A percentile compares a stretch with the other conserved stretches of the same genome.
Evolutionary conservation across 2,113 vertebrate species (phyloP).

Genomic region (Polypterus senegalus): DNA sequence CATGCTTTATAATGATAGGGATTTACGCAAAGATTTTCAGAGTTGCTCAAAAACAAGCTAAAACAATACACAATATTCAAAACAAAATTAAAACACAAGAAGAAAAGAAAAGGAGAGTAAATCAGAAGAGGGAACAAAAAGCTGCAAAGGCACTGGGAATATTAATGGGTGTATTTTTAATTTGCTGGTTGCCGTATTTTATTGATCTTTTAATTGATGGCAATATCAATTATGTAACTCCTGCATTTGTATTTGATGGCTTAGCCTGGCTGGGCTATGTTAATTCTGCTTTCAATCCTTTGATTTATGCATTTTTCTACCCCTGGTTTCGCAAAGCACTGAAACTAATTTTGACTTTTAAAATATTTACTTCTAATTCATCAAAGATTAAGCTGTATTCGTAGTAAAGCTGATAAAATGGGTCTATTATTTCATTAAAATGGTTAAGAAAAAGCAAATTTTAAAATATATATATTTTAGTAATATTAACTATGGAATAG

Average conservation of each 20-base stretch:
- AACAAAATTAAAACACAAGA: slow-evolving; percentile 9
- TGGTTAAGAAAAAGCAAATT: too few relatives aligned
- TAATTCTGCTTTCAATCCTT: slow-evolving; percentile 19
- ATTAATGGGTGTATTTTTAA: neutral
- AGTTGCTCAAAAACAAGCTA: slow-evolving; percentile 20
- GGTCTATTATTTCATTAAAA: too few relatives aligned
- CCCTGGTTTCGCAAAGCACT: slow-evolving; percentile 26
- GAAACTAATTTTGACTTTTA: slow-evolving; percentile 18
- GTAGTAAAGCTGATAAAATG: too few relatives aligned
- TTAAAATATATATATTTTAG: too few relatives aligned
- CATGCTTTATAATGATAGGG: slow-evolving; percentile 23
- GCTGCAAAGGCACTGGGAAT: slow-evolving; percentile 17
- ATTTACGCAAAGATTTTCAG: slow-evolving; percentile 27
- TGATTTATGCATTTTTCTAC: slow-evolving; percentile 27
- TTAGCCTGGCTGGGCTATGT: slow-evolving; percentile 23
- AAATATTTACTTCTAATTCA: slow-evolving; percentile 15
- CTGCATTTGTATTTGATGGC: slow-evolving; percentile 16
- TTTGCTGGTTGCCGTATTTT: slow-evolving; percentile 23
- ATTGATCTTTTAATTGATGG: slow-evolving; percentile 12
- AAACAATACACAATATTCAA: slow-evolving; percentile 15
- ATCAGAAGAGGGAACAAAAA: slow-evolving; percentile 19
- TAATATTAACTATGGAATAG: too few relatives aligned
- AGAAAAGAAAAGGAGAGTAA: slow-evolving; percentile 11
- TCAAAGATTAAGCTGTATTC: slow-evolving; percentile 14
- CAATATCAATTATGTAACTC: slow-evolving; percentile 21